Base-by-base conservation (phyloP, 2,797 vertebrate genomes). In the Taeniopygia guttata region DNA sequence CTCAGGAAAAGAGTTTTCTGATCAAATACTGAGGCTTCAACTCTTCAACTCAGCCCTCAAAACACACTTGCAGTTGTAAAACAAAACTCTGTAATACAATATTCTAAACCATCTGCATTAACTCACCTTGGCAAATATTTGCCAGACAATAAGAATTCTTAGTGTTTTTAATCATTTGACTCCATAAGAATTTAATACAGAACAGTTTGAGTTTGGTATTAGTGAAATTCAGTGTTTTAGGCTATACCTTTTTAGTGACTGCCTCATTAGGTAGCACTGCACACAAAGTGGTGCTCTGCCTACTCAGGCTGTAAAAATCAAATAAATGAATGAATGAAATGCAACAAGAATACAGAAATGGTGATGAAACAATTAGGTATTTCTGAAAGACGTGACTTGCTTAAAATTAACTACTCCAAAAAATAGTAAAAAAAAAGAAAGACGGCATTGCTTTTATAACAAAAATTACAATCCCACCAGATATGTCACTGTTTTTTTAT, bases 401-500 rank as follows among this genome's bases (percentile, higher is more conserved):
- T 81, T 84, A 42, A 66, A 75, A 66, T 49, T 34, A 94, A 66
- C 5, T 56, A 13, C 16, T 69, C 38, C 40, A 40, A 52, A 45
- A 34, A n/a, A n/a, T n/a, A n/a, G n/a, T n/a, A n/a, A n/a, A 59
- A 40, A 40, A 40, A 40, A 40, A 68, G 27, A 64, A 36, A 75
- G 19, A 17, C 23, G 48, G 34, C 4, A 25, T 9, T 45, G 32
- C 17, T 85, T 76, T 60, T 58, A 64, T 27, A 7, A 30, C 42
- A 45, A 45, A 66, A 7, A 40, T 40, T 22, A 38, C 27, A 32
- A 78, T 9, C 48, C 32, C 38, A 63, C 7, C 48, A 72, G 40
- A 20, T 30, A 40, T 2, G 3, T 16, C 4, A 3, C 17, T 66
- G 2, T 0, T 43, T 75, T 87, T 75, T 59, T 5, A 11, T 1